phyloP scores from a whole-genome alignment of 2,113 vertebrate genomes.

The Saccopteryx leptura region DNA sequence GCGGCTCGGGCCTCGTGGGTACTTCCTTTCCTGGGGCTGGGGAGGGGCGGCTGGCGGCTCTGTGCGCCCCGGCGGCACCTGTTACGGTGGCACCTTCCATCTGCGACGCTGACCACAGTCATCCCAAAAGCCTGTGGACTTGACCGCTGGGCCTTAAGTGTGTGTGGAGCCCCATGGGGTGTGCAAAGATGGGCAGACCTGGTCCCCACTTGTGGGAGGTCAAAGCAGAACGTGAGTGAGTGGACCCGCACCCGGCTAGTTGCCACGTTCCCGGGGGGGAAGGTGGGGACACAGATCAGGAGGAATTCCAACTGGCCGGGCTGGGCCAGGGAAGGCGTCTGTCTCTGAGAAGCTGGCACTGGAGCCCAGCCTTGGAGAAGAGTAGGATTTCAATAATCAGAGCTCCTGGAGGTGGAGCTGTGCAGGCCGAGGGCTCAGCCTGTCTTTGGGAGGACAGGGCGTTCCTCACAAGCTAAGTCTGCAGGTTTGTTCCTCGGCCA shows the following conservation, averaged over 20 bases:
- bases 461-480: neutral
- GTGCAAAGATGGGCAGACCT: neutral
- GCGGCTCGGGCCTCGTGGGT: neutral
- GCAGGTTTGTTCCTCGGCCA: neutral
- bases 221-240: neutral
- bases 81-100: neutral
- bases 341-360: neutral
- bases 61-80: neutral
- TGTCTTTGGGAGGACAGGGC: neutral
- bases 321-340: neutral
- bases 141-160: neutral
- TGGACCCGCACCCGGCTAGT: neutral
- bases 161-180: neutral
- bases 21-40: neutral
- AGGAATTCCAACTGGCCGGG: neutral
- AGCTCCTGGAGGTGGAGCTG: neutral
- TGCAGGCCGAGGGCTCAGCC: neutral
- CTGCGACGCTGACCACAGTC: neutral
- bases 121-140: neutral
- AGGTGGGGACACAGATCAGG: neutral
- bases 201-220: neutral
- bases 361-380: neutral
- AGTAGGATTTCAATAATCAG: constrained; percentile 48
- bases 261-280: neutral
- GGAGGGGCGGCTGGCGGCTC: constrained; percentile 4